Percentiles rank a stretch among this genome's conserved stretches.
These are phyloP conservation scores for Cyanoliseus patagonus DNA, from an alignment of 2,113 vertebrate genomes.

Conservation along the genomic window DNA sequence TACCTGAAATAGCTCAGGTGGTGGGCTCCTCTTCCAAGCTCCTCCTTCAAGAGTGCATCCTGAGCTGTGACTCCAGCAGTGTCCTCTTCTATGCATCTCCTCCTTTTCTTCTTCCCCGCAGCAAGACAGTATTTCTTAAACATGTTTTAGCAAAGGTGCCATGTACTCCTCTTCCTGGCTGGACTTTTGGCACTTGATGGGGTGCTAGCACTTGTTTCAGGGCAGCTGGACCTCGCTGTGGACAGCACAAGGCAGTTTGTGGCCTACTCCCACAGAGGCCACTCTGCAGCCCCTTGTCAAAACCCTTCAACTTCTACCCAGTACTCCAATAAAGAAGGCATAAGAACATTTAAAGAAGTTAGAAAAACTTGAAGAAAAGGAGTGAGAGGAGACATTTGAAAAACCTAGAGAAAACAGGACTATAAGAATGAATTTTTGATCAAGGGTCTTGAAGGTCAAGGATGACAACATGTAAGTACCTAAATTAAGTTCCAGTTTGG, in stretches of 20 bases:
- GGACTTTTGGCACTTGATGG: background rate
- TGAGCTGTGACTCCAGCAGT: background rate
- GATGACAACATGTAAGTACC: background rate
- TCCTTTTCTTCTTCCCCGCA: background rate
- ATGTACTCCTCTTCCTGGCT: background rate
- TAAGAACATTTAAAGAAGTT: background rate
- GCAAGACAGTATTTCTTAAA: background rate
- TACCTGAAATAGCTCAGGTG: background rate
- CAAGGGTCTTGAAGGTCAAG: background rate
- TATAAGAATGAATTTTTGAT: background rate
- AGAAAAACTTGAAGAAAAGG: background rate
- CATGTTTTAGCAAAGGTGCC: background rate
- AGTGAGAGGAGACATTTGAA: background rate
- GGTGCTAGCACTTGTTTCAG: background rate
- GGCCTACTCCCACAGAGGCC: background rate
- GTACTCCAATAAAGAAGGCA: background rate
- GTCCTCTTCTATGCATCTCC: background rate
- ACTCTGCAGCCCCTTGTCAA: background rate
- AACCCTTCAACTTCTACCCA: background rate
- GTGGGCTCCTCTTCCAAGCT: background rate
- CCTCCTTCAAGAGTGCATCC: background rate
- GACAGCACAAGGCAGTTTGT: background rate
- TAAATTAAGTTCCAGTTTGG: background rate
- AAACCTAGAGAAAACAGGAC: background rate
- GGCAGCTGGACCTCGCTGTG: background rate